Base-by-base conservation (phyloP, 2,113 vertebrate genomes). In the Eulemur rufifrons region DNA sequence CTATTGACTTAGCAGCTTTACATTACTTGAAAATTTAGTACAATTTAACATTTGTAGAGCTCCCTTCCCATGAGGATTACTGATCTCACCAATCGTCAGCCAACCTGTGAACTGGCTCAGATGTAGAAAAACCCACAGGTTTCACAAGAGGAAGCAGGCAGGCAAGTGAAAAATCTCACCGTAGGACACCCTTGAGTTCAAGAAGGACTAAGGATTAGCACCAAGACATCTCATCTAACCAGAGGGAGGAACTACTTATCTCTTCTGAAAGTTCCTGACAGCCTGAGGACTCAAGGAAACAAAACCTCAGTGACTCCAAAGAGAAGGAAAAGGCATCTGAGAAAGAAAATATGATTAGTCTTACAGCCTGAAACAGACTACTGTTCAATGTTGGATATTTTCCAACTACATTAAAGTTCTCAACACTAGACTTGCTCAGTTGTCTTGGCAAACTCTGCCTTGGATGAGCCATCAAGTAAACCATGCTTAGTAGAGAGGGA, bases 11-110 rank as follows among this genome's bases (percentile, higher is more conserved):
- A 81, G 18, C 39, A 80, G 27, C n/a, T 86, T 95, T 50, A 68
- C 7, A 13, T 85, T 66, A 71, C 39, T 95, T 23, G 66, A 64
- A 21, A 77, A n/a, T 92, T 91, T 89, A 64, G 32, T 20, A 54
- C 8, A 96, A 94, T 54, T 91, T 95, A 80, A 42, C 77, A 95
- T 89, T 93, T 73, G 69, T 89, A 92, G 66, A 63, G 18, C 23
- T 94, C 29, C 54, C 23, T 89, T 93, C 56, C 7, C 56, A 54
- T 25, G 81, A 86, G 34, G 34, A 66, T 71, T 94, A 91, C 85
- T 91, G 42, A 91, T 88, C 64, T 96, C 77, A 66, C 54, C 25
- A 66, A 10, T 82, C 54, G 54, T 71, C 74, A 94, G 69, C 69
- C 59, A 68, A 59, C 10, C 71, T 89, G 8, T 74, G 56, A 86